A percentile compares a stretch with the other conserved stretches of the same genome.
phyloP scores from a whole-genome alignment of 2,797 vertebrate genomes.

The Sparus aurata region DNA sequence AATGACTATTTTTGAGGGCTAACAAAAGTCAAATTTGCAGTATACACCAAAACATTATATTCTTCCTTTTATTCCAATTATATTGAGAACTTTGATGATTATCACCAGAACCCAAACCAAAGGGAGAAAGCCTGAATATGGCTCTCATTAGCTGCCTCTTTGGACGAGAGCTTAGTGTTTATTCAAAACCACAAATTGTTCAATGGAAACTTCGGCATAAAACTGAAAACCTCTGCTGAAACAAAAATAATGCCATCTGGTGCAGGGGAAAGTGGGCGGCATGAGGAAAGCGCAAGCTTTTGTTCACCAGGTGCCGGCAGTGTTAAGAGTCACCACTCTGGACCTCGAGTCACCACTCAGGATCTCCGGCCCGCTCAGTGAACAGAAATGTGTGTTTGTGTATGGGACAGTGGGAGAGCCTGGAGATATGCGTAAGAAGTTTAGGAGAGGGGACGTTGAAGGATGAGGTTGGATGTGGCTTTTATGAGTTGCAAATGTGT shows the following conservation, averaged over 20 bases:
- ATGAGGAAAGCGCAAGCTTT: not conserved
- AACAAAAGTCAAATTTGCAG: not conserved
- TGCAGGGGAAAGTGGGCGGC: not conserved
- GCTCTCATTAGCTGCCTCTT: slow-evolving; percentile 25
- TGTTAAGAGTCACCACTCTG: not conserved
- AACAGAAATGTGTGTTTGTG: not conserved
- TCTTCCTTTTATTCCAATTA: slow-evolving; percentile 3
- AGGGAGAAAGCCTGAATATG: slow-evolving; percentile 3
- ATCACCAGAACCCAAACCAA: slow-evolving; percentile 4
- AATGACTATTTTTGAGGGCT: not conserved
- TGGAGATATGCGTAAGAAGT: not conserved
- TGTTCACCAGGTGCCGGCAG: slow-evolving; percentile 12
- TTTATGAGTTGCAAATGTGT: not conserved
- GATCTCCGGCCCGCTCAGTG: not conserved
- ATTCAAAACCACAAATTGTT: slow-evolving; percentile 45
- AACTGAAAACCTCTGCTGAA: slow-evolving; percentile 22
- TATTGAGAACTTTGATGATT: slow-evolving; percentile 14
- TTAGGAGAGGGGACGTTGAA: not conserved
- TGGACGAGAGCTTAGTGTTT: slow-evolving; percentile 24
- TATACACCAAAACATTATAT: not conserved
- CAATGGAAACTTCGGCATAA: slow-evolving; percentile 32
- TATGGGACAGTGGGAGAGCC: not conserved
- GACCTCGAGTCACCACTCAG: not conserved
- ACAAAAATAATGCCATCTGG: slow-evolving; percentile 26
- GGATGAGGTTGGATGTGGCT: not conserved